Evolutionary conservation across 2,888 invertebrate genomes (phyloP).

Genomic region (Leptogaster cylindrica): DNA sequence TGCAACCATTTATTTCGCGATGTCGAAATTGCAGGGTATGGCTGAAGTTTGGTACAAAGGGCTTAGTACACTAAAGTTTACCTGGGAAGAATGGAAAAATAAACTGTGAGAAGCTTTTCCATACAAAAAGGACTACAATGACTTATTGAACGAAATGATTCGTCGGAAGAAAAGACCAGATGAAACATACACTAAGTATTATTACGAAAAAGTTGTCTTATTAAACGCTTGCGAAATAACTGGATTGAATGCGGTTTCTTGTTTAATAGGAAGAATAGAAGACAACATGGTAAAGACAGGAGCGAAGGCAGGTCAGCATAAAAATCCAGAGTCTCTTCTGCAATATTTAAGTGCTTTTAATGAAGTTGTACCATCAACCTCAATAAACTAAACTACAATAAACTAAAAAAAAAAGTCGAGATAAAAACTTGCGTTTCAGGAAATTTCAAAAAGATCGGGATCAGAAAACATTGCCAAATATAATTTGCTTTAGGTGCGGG

Average conservation of each 20-base stretch:
- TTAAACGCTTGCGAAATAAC: conserved; percentile 16
- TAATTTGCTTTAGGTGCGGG: conserved; percentile 24
- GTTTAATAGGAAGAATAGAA: conserved; percentile 33
- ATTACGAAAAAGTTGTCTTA: neutral
- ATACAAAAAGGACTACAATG: neutral
- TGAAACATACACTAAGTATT: conserved; percentile 2
- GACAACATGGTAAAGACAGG: conserved; percentile 31
- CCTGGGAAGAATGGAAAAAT: conserved; percentile 9
- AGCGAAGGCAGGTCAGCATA: conserved; percentile 9
- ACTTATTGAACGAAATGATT: neutral
- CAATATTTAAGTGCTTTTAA: neutral
- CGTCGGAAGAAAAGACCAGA: neutral
- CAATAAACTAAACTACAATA: neutral
- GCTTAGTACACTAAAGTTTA: neutral
- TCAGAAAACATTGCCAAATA: neutral
- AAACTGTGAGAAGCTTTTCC: conserved; percentile 6
- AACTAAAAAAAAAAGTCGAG: neutral
- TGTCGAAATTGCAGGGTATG: neutral
- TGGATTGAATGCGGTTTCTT: conserved; percentile 38
- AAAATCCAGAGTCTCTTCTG: neutral
- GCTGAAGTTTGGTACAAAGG: conserved; percentile 5
- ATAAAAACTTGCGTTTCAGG: neutral
- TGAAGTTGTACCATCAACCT: neutral
- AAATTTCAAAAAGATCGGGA: no score
- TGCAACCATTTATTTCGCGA: neutral